Conservation (phyloP, 2,797 vertebrate genomes). For the Fringilla coelebs region DNA sequence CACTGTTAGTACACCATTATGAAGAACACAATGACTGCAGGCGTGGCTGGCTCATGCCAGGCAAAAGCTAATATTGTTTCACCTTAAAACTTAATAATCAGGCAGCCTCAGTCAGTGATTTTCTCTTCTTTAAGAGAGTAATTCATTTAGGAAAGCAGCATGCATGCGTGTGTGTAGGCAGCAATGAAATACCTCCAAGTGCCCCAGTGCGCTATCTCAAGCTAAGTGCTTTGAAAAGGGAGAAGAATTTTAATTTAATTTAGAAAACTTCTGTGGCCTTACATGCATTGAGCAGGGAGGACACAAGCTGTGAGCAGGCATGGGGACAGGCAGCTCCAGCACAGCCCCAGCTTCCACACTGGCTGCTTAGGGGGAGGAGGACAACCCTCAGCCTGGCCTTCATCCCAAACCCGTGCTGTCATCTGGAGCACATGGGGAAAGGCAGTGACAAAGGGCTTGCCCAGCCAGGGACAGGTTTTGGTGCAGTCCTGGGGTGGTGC, state of each 20-base stretch:
- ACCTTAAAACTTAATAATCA: slow-evolving; percentile 46
- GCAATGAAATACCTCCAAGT: slow-evolving; percentile 1
- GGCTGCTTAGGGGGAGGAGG: neutral
- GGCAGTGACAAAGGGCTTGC: neutral
- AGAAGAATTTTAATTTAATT: slow-evolving; percentile 54
- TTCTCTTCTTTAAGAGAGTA: slow-evolving; percentile 11
- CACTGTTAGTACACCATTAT: neutral
- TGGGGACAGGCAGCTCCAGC: neutral
- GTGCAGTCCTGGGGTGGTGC: neutral
- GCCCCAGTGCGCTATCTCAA: slow-evolving; percentile 15
- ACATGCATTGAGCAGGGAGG: rapidly evolving
- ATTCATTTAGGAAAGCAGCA: slow-evolving; percentile 54
- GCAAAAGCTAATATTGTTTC: slow-evolving; percentile 33
- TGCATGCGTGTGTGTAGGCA: slow-evolving; percentile 3
- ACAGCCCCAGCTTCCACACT: neutral
- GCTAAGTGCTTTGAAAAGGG: slow-evolving; percentile 44
- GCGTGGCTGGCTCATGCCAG: neutral
- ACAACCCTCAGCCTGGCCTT: neutral
- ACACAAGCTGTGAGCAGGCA: neutral
- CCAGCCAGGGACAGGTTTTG: neutral
- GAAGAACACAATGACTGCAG: neutral
- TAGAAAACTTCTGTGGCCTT: neutral
- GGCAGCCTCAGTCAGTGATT: slow-evolving; percentile 8
- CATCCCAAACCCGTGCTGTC: rapidly evolving
- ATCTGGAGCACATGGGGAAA: rapidly evolving